phyloP scores from a whole-genome alignment of 2,888 invertebrate genomes.

The Mechanitis mazaeus region DNA sequence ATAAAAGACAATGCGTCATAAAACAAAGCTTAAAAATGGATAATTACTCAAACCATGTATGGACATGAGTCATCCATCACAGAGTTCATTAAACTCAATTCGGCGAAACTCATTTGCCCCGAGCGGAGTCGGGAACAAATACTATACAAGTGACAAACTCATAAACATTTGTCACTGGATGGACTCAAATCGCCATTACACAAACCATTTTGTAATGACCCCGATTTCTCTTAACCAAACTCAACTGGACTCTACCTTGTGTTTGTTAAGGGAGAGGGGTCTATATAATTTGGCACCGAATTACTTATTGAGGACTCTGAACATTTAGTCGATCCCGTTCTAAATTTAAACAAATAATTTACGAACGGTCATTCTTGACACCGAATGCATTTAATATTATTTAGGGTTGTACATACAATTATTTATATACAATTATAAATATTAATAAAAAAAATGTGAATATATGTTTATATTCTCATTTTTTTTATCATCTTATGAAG shows the following conservation, averaged over 20 bases:
- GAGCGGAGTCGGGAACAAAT: constrained; percentile 51
- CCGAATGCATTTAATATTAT: constrained; percentile 32
- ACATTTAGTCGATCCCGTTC: constrained; percentile 73
- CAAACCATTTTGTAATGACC: constrained; percentile 47
- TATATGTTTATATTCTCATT: no score
- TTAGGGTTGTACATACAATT: constrained; percentile 41
- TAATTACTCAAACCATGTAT: not conserved
- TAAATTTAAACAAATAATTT: constrained; percentile 76
- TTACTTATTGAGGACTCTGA: constrained; percentile 75
- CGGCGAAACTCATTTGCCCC: constrained; percentile 50
- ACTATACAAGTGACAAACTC: constrained; percentile 69
- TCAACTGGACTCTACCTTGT: not conserved
- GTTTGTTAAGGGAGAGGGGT: constrained; percentile 29
- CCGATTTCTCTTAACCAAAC: constrained; percentile 10
- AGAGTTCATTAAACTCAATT: constrained; percentile 57
- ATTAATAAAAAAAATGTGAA: no score
- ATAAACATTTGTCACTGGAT: constrained; percentile 73
- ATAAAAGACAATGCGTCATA: not conserved
- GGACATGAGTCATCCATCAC: constrained; percentile 39
- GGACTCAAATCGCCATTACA: constrained; percentile 51
- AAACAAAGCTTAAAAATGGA: not conserved
- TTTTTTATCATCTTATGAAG: no score
- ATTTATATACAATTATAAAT: constrained; percentile 8
- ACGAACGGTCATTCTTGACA: constrained; percentile 63
- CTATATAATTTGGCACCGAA: constrained; percentile 44